Conservation (phyloP, 2,888 invertebrate species). For the Orchesella flavescens region DNA sequence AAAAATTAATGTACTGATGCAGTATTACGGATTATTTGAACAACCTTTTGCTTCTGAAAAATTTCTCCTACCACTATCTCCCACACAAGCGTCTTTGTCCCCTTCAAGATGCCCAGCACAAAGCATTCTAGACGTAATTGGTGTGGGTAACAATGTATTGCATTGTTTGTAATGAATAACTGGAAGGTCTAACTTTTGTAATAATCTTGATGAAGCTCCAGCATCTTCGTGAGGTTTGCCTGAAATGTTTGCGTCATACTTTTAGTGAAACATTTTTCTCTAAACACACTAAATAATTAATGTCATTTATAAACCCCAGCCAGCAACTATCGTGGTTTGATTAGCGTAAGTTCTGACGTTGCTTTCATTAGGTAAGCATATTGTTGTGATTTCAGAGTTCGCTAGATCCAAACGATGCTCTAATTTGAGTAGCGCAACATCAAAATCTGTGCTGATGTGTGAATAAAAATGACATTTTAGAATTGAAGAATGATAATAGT, state of each 20-base stretch:
- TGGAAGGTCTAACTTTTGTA: slow-evolving; percentile 42
- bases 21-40: not conserved
- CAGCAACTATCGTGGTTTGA: slow-evolving; percentile 24
- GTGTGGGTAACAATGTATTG: not conserved
- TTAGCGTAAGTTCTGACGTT: slow-evolving; percentile 1
- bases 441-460: slow-evolving; percentile 37
- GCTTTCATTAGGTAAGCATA: slow-evolving; percentile 23
- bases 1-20: not conserved
- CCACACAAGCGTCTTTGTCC: slow-evolving; percentile 36
- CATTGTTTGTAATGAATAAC: slow-evolving; percentile 18
- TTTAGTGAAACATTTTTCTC: no score
- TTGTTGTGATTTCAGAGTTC: not conserved
- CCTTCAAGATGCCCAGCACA: slow-evolving; percentile 42
- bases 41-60: not conserved
- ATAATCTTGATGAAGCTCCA: slow-evolving; percentile 39
- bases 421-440: slow-evolving; percentile 22
- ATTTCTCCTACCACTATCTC: not conserved
- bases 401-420: slow-evolving; percentile 11
- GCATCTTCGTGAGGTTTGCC: slow-evolving; percentile 42
- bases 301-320: slow-evolving; percentile 10
- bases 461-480: not conserved
- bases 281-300: no score
- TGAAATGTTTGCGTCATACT: not conserved
- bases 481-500: not conserved
- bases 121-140: slow-evolving; percentile 39